These are phyloP conservation scores for Limnephilus lunatus DNA, from an alignment of 2,888 invertebrate species.

Conservation along the genomic window DNA sequence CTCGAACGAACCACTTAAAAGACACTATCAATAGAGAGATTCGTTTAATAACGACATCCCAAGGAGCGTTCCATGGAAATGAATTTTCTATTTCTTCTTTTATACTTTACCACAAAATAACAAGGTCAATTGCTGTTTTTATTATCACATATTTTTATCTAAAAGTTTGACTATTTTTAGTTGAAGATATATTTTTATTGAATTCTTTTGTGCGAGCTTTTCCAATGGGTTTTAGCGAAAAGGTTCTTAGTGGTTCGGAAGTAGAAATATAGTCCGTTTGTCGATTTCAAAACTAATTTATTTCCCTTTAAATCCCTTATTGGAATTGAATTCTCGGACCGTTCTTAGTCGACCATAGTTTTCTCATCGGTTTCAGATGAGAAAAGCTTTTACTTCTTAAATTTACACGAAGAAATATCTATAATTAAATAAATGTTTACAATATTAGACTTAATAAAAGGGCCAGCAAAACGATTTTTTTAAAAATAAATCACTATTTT, in stretches of 20 bases:
- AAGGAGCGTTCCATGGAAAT: background rate
- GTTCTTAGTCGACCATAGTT: background rate
- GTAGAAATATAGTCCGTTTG: background rate
- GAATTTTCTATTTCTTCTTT: slow-evolving; percentile 9
- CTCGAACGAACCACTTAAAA: background rate
- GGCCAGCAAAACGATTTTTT: too few relatives aligned
- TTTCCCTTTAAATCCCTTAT: background rate
- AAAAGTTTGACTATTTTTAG: background rate
- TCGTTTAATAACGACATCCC: background rate
- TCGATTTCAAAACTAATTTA: background rate
- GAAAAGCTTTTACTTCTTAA: background rate
- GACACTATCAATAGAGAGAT: slow-evolving; percentile 12
- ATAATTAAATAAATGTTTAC: background rate
- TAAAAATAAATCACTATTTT: too few relatives aligned
- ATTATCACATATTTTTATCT: background rate
- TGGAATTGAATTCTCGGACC: background rate
- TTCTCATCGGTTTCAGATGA: background rate
- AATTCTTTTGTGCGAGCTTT: background rate
- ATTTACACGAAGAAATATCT: background rate
- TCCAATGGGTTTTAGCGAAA: background rate
- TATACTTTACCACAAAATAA: background rate
- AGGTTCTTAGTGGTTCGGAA: background rate
- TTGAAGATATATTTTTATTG: background rate
- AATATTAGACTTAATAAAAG: too few relatives aligned
- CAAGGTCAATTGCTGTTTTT: background rate